Evolutionary conservation across 2,113 vertebrate species (phyloP).

Genomic region (Haemorhous mexicanus): DNA sequence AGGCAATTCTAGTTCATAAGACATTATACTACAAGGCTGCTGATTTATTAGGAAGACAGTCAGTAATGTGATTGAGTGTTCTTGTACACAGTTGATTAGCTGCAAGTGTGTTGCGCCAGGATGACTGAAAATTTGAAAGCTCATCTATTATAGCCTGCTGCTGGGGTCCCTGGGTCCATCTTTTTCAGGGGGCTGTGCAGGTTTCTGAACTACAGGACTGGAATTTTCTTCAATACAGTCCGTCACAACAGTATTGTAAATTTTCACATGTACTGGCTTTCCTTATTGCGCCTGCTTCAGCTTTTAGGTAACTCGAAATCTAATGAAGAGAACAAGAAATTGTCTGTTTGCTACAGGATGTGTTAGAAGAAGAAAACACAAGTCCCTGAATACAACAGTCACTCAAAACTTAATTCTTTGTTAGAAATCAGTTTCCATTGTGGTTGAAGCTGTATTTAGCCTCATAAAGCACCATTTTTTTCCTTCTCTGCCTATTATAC

Average conservation of each 20-base stretch:
- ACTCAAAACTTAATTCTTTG: background rate
- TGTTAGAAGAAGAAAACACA: background rate
- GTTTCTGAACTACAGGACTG: background rate
- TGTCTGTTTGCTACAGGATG: background rate
- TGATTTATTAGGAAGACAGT: background rate
- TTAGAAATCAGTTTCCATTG: background rate
- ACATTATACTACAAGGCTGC: background rate
- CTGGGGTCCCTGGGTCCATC: background rate
- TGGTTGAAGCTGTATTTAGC: background rate
- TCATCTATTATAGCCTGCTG: background rate
- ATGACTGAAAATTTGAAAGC: background rate
- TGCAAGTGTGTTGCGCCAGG: accelerated
- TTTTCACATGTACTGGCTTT: background rate
- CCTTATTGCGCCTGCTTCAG: background rate
- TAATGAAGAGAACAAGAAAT: background rate
- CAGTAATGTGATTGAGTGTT: background rate
- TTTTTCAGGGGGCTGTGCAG: background rate
- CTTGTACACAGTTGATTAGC: background rate
- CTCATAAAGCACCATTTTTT: background rate
- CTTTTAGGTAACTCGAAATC: background rate
- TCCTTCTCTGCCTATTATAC: background rate
- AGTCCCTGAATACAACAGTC: background rate
- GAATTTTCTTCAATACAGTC: background rate
- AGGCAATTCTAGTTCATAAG: background rate
- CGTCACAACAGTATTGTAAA: background rate